phyloP scores from a whole-genome alignment of 30 jellyfish, hydroid and myxozoan species.

The Aurelia aurita region DNA sequence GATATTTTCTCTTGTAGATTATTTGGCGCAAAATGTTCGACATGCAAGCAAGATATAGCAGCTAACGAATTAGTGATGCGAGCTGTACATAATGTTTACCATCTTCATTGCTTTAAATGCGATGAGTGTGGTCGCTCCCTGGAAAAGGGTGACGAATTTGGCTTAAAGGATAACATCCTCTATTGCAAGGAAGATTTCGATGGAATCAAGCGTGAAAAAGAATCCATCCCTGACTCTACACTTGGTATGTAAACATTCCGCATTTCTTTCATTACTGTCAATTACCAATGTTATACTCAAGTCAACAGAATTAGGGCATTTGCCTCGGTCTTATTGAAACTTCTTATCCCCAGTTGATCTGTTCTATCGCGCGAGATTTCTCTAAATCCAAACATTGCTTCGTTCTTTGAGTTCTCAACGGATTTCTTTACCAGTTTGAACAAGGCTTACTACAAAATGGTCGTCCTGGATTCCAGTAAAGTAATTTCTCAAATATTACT shows the following conservation, averaged over 20 bases:
- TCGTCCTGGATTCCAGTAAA: slow-evolving; percentile 45
- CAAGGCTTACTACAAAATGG: slow-evolving; percentile 37
- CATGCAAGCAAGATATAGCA: slow-evolving; percentile 81
- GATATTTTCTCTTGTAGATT: slow-evolving; percentile 38
- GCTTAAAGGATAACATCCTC: slow-evolving; percentile 74
- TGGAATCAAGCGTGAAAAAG: slow-evolving; percentile 68
- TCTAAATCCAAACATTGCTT: slow-evolving; percentile 57
- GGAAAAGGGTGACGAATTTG: slow-evolving; percentile 95
- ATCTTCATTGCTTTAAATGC: slow-evolving; percentile 91
- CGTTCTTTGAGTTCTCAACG: slow-evolving; percentile 16
- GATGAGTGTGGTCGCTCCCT: slow-evolving; percentile 89
- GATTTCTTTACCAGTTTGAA: slow-evolving; percentile 37
- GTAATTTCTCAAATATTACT: slow-evolving; percentile 49
- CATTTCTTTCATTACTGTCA: slow-evolving; percentile 52
- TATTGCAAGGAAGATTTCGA: slow-evolving; percentile 86
- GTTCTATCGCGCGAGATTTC: slow-evolving; percentile 44
- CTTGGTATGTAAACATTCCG: slow-evolving; percentile 51
- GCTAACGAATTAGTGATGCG: slow-evolving; percentile 88
- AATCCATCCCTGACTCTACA: slow-evolving; percentile 49
- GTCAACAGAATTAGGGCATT: slow-evolving; percentile 54
- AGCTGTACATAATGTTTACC: slow-evolving; percentile 84
- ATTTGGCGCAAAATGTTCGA: slow-evolving; percentile 69
- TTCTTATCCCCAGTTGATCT: slow-evolving; percentile 47
- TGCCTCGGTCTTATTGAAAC: slow-evolving; percentile 27
- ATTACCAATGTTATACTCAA: slow-evolving; percentile 46